Evolutionary conservation across 2,113 vertebrate species (phyloP).

Genomic region (Mixornis gularis): DNA sequence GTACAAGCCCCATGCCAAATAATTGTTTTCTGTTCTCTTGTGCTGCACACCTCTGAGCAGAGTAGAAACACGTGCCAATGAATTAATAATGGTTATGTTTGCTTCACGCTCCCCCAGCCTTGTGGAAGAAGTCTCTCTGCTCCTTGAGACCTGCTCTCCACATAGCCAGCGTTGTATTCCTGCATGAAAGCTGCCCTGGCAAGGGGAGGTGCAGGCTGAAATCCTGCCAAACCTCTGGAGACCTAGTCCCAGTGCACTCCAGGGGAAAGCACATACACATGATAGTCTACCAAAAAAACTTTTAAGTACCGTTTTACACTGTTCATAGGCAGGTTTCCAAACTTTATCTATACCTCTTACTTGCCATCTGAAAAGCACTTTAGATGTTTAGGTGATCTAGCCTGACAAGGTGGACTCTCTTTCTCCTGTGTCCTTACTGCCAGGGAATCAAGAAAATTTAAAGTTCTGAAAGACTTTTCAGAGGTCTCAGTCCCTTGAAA

Average conservation of each 20-base stretch:
- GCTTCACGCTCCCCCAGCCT: rapidly evolving
- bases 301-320: not conserved
- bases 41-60: not conserved
- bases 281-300: not conserved
- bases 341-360: not conserved
- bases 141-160: not conserved
- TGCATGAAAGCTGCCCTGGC: not conserved
- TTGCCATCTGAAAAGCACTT: not conserved
- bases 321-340: not conserved
- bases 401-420: not conserved
- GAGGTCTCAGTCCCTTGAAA: not conserved
- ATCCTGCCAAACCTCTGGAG: not conserved
- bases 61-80: not conserved
- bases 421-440: not conserved
- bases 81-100: not conserved
- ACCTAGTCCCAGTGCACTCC: not conserved
- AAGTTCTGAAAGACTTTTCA: not conserved
- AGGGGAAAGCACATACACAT: not conserved
- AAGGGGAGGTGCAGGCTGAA: rapidly evolving
- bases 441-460: not conserved
- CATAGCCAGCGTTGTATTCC: no score
- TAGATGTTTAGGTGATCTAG: not conserved
- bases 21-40: not conserved
- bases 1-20: not conserved
- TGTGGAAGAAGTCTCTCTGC: rapidly evolving